Conservation (phyloP, 2,113 vertebrate genomes). For the Lathamus discolor region DNA sequence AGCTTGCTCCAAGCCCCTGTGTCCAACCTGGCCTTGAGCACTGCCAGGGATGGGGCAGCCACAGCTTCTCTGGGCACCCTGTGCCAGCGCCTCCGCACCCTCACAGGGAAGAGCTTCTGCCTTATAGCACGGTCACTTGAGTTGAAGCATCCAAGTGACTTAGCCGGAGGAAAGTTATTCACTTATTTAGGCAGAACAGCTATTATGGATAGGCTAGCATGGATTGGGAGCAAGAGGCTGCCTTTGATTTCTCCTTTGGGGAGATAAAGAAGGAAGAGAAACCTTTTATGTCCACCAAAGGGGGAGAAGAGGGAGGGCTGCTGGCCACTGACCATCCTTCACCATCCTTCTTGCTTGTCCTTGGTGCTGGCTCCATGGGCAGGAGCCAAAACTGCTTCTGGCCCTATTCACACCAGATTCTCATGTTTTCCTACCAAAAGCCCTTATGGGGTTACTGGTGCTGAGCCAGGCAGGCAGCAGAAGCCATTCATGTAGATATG, state of each 20-base stretch:
- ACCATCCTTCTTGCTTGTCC: neutral
- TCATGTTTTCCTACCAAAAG: neutral
- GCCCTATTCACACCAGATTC: neutral
- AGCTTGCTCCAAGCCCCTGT: too few relatives aligned
- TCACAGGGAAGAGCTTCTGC: neutral
- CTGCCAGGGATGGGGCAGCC: neutral
- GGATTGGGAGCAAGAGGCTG: rapidly evolving
- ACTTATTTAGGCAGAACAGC: neutral
- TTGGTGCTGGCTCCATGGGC: neutral
- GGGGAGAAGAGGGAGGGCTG: neutral
- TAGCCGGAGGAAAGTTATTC: neutral
- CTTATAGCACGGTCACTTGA: rapidly evolving
- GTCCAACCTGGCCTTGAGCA: too few relatives aligned
- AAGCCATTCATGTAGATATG: neutral
- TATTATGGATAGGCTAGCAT: rapidly evolving
- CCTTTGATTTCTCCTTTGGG: neutral
- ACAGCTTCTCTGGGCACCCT: neutral
- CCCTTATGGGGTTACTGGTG: neutral
- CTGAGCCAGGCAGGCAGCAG: neutral
- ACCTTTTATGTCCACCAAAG: rapidly evolving
- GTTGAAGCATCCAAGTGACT: neutral
- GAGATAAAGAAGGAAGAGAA: neutral
- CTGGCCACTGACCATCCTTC: neutral
- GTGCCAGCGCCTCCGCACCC: neutral
- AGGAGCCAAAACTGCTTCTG: neutral